These are phyloP conservation scores for Hirundichthys speculiger DNA, from an alignment of 2,113 vertebrate genomes.

Conservation along the genomic window DNA sequence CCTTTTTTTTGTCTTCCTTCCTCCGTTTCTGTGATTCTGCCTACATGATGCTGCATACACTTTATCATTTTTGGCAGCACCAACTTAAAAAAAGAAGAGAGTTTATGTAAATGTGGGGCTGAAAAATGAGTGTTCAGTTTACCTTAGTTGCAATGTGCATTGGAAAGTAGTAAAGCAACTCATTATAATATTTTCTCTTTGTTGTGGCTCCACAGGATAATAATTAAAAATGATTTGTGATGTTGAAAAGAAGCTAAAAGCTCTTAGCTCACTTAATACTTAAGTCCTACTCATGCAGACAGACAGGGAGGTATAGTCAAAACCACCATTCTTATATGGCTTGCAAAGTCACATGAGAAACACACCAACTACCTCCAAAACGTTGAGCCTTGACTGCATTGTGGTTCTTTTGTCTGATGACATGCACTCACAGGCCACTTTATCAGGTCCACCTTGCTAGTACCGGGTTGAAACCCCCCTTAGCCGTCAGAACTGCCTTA, in stretches of 20 bases:
- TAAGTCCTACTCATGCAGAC: conserved; percentile 6
- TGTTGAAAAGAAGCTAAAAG: conserved; percentile 54
- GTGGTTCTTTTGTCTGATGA: neutral
- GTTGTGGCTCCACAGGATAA: conserved; percentile 74
- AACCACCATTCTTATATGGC: conserved; percentile 22
- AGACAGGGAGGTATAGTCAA: conserved; percentile 26
- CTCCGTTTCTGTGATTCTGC: conserved; percentile 3
- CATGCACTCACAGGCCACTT: too few relatives aligned
- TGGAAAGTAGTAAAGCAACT: conserved; percentile 58
- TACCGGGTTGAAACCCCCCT: too few relatives aligned
- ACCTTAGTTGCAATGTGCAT: conserved; percentile 61
- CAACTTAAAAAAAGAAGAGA: conserved; percentile 73
- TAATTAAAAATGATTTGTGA: conserved; percentile 82
- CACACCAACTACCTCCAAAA: neutral
- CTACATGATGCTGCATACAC: conserved; percentile 53
- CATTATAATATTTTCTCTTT: conserved; percentile 80
- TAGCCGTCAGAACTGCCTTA: too few relatives aligned
- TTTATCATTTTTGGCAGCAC: conserved; percentile 78
- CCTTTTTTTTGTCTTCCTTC: conserved; percentile 33
- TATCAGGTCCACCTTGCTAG: too few relatives aligned
- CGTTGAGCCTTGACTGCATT: neutral
- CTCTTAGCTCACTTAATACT: conserved; percentile 43
- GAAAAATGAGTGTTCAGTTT: conserved; percentile 77
- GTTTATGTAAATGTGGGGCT: conserved; percentile 78
- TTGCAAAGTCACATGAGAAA: neutral